Base-by-base conservation (phyloP, 2,888 invertebrate species). In the Selenia dentaria region DNA sequence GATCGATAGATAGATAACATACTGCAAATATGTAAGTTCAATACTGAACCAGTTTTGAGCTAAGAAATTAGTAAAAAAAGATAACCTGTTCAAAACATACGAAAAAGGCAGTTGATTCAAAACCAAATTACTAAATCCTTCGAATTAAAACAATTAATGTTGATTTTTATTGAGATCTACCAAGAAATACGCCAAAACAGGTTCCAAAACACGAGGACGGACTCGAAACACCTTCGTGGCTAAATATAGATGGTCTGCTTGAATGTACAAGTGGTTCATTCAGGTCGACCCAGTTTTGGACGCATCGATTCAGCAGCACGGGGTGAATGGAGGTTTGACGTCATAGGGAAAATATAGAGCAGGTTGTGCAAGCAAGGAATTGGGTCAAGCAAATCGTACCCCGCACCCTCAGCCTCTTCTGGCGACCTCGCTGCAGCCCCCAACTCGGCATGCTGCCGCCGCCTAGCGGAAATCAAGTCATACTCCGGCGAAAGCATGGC, bases 291-390 rank as follows among this genome's bases (percentile, higher is more conserved):
- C 73, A 83, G 77, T 80, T 85, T 67, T 56, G 68, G 69, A 67
- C 71, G 75, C 85, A 85, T 88, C 83, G 88, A 87, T 88, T 88
- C 82, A 85, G 63, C 69, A 75, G 56, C 64, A 65, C 73, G 77
- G 81, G 81, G 77, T 86, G 86, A 86, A 89, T 86, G 87, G 81
- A 56, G 70, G 69, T 48, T 70, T 90, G 90, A 90, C 90, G 89
- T 90, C 88, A 90, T 75, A 63, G 67, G 40, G 78, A 71, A 85
- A 83, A 75, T 46, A 22, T 85, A 74, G 84, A 70, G 62, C 83
- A 84, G 80, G 79, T 71, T 82, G 80, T 83, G 84, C 83, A 83
- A 77, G 75, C 56, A 49, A 40, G 59, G 59, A 87, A 84, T 43
- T 85, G 61, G 89, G 88, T 86, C 87, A 80, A 58, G 74, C 65